A percentile compares a stretch with the other conserved stretches of the same genome.
phyloP scores from a whole-genome alignment of 1,140 invertebrate genomes.

The Mya arenaria region DNA sequence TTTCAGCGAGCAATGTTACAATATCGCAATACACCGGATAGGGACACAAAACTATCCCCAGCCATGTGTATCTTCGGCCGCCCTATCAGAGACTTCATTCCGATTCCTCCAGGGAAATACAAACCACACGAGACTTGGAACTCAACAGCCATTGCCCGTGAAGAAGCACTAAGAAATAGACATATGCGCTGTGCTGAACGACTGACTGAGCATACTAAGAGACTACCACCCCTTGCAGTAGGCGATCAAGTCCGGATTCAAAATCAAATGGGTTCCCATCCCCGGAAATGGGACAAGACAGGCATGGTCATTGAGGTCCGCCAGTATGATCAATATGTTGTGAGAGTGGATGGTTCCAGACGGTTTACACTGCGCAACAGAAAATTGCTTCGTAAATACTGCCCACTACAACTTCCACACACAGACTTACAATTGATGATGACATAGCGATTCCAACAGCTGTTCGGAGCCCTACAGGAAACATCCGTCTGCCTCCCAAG shows the following conservation, averaged over 20 bases:
- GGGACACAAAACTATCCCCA: conserved; percentile 39
- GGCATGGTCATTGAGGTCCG: conserved; percentile 57
- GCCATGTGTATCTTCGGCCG: conserved; percentile 22
- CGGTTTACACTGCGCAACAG: conserved; percentile 56
- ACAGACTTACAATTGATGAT: not conserved
- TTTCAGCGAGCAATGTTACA: conserved; percentile 55
- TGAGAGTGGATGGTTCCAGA: conserved; percentile 58
- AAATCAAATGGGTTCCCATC: conserved; percentile 57
- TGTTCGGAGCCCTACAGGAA: not conserved
- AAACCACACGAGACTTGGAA: conserved; percentile 54
- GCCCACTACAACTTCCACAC: not conserved
- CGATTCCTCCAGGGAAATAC: conserved; percentile 52
- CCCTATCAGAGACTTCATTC: conserved; percentile 44
- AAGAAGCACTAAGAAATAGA: conserved; percentile 56
- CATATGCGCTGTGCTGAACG: conserved; percentile 52
- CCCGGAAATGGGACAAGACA: conserved; percentile 64
- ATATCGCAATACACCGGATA: conserved; percentile 57
- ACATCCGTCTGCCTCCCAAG: not conserved
- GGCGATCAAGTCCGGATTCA: conserved; percentile 56
- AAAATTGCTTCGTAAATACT: conserved; percentile 24
- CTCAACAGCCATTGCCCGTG: conserved; percentile 11
- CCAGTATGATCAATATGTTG: conserved; percentile 60
- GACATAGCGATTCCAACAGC: not conserved
- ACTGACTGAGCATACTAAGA: conserved; percentile 58
- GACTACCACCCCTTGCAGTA: conserved; percentile 53